phyloP scores from a whole-genome alignment of 2,113 vertebrate genomes.

The Myotis lucifugus region DNA sequence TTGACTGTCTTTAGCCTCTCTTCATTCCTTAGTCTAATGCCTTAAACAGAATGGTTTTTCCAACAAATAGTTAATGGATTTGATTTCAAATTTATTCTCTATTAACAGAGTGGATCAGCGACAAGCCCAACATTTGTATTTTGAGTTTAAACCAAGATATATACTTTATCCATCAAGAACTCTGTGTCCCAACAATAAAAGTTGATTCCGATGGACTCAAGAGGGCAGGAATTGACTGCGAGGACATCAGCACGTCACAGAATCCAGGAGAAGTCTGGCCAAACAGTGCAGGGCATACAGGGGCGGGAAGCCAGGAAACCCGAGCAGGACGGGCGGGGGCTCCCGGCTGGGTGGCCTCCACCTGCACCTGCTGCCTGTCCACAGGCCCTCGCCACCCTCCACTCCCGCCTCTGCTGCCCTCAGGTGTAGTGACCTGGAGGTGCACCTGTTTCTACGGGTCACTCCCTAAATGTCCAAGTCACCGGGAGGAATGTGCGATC shows the following conservation, averaged over 20 bases:
- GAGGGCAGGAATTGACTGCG: background rate
- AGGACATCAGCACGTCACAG: background rate
- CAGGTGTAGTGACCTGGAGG: background rate
- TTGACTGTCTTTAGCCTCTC: background rate
- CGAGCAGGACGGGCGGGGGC: rapidly evolving
- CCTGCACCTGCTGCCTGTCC: rapidly evolving
- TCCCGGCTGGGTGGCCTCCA: background rate
- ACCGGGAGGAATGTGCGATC: rapidly evolving
- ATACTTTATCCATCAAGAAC: background rate
- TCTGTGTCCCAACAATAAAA: background rate
- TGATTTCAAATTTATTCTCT: slow-evolving; percentile 37
- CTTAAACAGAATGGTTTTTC: background rate
- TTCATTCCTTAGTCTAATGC: background rate
- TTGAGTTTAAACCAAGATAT: background rate
- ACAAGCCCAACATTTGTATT: background rate
- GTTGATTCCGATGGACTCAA: background rate
- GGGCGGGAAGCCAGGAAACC: background rate
- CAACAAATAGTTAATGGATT: background rate
- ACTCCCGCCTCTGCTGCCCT: background rate
- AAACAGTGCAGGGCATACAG: rapidly evolving
- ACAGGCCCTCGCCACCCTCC: rapidly evolving
- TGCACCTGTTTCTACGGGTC: background rate
- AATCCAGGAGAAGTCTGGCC: background rate
- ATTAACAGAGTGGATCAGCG: background rate
- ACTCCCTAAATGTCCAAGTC: background rate